A percentile compares a stretch with the other conserved stretches of the same genome.
Conservation (phyloP, 2,113 vertebrate genomes). For the Periophthalmodon schlosseri region DNA sequence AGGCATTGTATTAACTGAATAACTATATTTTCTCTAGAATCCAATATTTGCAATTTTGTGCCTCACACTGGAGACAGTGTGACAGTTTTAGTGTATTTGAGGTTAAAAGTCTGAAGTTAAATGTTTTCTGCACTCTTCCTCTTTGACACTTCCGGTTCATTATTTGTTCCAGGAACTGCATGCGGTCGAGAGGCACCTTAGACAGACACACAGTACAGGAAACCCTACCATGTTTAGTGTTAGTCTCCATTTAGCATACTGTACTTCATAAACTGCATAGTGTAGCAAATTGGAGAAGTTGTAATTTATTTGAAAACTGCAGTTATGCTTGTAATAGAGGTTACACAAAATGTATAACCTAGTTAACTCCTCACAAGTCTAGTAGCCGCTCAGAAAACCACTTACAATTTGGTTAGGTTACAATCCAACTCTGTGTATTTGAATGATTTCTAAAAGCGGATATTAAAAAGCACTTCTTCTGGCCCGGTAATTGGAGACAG, state of each 20-base stretch:
- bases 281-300: background rate
- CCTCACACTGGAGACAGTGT: slow-evolving; percentile 11
- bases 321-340: too few relatives aligned
- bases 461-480: background rate
- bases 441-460: background rate
- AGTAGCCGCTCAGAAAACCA: background rate
- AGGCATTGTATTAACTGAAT: background rate
- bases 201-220: slow-evolving; percentile 14
- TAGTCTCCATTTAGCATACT: background rate
- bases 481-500: background rate
- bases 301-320: background rate
- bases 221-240: background rate
- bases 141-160: slow-evolving; percentile 77
- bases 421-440: background rate
- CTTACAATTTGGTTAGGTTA: background rate
- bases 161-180: slow-evolving; percentile 75
- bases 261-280: background rate
- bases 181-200: slow-evolving; percentile 32
- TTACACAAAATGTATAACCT: too few relatives aligned
- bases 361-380: too few relatives aligned
- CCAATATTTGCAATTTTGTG: slow-evolving; percentile 6
- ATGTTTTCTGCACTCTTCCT: slow-evolving; percentile 63
- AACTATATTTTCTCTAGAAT: background rate
- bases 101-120: slow-evolving; percentile 44
- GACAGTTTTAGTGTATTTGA: slow-evolving; percentile 22